Conservation (phyloP, 2,888 invertebrate genomes). For the Microctonus aethiopoides region DNA sequence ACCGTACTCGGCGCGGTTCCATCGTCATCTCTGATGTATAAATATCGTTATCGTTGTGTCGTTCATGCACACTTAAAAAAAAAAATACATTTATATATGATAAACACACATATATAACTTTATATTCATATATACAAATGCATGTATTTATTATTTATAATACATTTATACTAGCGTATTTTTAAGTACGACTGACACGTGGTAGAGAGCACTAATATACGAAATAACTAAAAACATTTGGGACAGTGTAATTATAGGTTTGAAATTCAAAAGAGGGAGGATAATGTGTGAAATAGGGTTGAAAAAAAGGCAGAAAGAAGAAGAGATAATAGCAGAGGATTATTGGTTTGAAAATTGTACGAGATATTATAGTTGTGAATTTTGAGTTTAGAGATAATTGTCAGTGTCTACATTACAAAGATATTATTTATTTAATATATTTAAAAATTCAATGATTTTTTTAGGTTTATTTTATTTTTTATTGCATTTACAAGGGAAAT, state of each 20-base stretch:
- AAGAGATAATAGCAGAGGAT: too few relatives aligned
- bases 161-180: background rate
- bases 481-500: too few relatives aligned
- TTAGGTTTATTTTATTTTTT: too few relatives aligned
- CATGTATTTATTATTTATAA: too few relatives aligned
- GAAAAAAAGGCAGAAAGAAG: background rate
- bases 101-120: too few relatives aligned
- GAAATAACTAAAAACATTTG: conserved; percentile 41
- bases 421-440: conserved; percentile 12
- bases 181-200: conserved; percentile 3
- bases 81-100: background rate
- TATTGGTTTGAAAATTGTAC: too few relatives aligned
- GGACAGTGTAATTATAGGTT: conserved; percentile 48
- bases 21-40: conserved; percentile 32
- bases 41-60: background rate
- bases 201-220: conserved; percentile 24
- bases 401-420: background rate
- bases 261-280: conserved; percentile 30
- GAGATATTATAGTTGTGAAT: background rate
- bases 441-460: conserved; percentile 17
- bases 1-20: conserved; percentile 31
- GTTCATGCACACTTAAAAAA: background rate
- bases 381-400: background rate
- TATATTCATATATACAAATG: too few relatives aligned
- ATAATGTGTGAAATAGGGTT: background rate